Conservation (phyloP, 2,113 vertebrate genomes). For the Miniopterus natalensis region DNA sequence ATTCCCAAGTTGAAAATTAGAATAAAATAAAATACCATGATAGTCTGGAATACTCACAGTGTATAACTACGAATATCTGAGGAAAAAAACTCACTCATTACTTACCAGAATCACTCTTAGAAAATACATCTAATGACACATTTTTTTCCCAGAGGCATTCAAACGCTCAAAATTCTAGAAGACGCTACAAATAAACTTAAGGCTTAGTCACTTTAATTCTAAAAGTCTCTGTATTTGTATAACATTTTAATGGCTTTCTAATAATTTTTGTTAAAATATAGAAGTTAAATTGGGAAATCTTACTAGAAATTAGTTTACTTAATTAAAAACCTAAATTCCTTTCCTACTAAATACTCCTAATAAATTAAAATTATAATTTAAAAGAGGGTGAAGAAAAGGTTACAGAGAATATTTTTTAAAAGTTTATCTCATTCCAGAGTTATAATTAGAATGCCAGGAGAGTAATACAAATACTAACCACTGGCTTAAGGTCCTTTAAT, state of each 20-base stretch:
- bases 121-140: not conserved
- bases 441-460: not conserved
- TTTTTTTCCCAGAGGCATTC: constrained; percentile 32
- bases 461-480: constrained; percentile 43
- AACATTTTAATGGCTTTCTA: constrained; percentile 62
- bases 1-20: not conserved
- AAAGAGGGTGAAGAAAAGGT: constrained; percentile 23
- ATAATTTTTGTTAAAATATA: constrained; percentile 44
- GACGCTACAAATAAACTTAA: constrained; percentile 81
- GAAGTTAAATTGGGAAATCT: constrained; percentile 35
- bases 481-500: not conserved
- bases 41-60: not conserved
- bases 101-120: constrained; percentile 65
- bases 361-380: constrained; percentile 54
- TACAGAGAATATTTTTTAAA: not conserved
- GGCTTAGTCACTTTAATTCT: constrained; percentile 52
- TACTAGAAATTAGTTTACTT: constrained; percentile 42
- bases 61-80: not conserved
- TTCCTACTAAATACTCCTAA: not conserved
- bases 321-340: constrained; percentile 32
- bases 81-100: constrained; percentile 38
- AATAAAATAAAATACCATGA: constrained; percentile 55
- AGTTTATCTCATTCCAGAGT: constrained; percentile 18
- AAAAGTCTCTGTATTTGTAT: not conserved
- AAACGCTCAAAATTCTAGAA: constrained; percentile 64